phyloP scores from a whole-genome alignment of 1,140 invertebrate genomes.

The Ditylenchus dipsaci region DNA sequence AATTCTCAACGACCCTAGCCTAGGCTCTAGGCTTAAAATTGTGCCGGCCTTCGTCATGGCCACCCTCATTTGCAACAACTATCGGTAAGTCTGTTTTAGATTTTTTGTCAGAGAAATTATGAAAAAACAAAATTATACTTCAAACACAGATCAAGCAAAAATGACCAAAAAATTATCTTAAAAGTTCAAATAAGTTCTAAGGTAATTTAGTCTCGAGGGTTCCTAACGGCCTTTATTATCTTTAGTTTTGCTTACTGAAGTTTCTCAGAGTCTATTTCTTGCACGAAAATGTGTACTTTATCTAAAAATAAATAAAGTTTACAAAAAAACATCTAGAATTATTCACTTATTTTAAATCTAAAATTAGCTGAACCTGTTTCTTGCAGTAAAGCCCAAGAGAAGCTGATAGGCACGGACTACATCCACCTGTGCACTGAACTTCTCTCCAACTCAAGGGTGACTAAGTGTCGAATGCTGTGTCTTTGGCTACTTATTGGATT shows the following conservation, averaged over 20 bases:
- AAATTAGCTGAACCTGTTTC: conserved; percentile 7
- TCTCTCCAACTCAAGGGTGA: conserved; percentile 38
- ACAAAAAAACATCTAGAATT: not conserved
- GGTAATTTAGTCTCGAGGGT: too few species aligned
- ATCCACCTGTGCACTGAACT: conserved; percentile 51
- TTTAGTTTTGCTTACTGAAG: too few species aligned
- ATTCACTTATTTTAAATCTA: not conserved
- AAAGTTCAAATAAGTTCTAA: not conserved
- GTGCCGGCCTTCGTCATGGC: conserved; percentile 56
- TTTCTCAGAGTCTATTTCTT: too few species aligned
- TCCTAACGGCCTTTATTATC: too few species aligned
- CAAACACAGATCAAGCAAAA: too few species aligned
- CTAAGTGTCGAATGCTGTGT: conserved; percentile 66
- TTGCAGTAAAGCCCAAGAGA: conserved; percentile 51
- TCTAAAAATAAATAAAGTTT: too few species aligned
- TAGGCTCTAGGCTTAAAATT: conserved; percentile 37
- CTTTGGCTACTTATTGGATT: conserved; percentile 89
- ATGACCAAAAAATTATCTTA: conserved; percentile 11
- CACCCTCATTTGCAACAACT: conserved; percentile 54
- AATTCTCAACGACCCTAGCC: conserved; percentile 58
- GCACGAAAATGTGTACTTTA: too few species aligned
- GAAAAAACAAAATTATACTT: too few species aligned
- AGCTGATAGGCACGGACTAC: conserved; percentile 48
- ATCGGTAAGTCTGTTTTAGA: conserved; percentile 31
- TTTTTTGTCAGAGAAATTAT: not conserved